phyloP scores from a whole-genome alignment of 30 jellyfish, hydroid and myxozoan species.

The Aurelia aurita region DNA sequence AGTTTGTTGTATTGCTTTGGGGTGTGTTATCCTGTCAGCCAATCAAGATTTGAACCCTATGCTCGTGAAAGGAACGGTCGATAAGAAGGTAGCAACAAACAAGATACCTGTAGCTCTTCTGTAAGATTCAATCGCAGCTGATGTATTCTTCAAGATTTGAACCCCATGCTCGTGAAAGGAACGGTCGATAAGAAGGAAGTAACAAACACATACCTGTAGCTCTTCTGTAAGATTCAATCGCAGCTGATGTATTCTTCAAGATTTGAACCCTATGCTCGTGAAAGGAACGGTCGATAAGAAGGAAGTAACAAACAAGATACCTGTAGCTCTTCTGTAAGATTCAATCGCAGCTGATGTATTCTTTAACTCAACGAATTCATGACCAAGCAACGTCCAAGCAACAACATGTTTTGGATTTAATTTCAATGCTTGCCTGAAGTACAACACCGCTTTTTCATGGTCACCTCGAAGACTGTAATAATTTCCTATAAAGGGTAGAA shows the following conservation, averaged over 20 bases:
- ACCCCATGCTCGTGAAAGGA: no score
- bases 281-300: not conserved
- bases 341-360: conserved; percentile 94
- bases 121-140: conserved; percentile 94
- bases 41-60: no score
- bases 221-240: no score
- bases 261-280: no score
- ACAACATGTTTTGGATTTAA: conserved; percentile 85
- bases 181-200: no score
- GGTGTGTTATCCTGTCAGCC: no score
- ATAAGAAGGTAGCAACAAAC: not conserved
- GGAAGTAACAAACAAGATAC: conserved; percentile 33
- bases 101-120: conserved; percentile 91
- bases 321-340: conserved; percentile 93
- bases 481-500: conserved; percentile 58
- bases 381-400: conserved; percentile 99
- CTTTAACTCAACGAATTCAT: conserved; percentile 89
- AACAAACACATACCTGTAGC: no score
- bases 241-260: no score
- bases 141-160: conserved; percentile 80
- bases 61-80: not conserved
- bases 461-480: conserved; percentile 93
- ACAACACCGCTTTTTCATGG: conserved; percentile 92
- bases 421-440: conserved; percentile 90
- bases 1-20: no score